Conservation (phyloP, 2,113 vertebrate species). For the Trachemys scripta region DNA sequence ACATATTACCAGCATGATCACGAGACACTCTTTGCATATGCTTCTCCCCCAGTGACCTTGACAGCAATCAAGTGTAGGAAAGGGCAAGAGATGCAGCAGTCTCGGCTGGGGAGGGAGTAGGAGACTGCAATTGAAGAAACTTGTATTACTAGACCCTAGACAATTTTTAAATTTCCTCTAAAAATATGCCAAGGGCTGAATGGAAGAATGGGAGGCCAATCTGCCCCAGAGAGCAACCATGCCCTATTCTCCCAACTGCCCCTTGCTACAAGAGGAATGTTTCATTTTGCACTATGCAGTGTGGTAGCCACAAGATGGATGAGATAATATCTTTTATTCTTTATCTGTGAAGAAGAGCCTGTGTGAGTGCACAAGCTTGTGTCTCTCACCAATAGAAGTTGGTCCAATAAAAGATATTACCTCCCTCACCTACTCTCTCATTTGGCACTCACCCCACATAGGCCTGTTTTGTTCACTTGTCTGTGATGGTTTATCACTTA, state of each 20-base stretch:
- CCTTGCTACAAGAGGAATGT: background rate
- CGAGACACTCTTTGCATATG: rapidly evolving
- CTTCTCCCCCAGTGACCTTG: background rate
- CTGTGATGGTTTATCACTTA: background rate
- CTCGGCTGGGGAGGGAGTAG: background rate
- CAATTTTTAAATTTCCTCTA: background rate
- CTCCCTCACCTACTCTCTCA: background rate
- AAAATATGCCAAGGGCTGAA: background rate
- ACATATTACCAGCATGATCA: background rate
- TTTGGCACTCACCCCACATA: background rate
- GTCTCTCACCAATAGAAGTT: background rate
- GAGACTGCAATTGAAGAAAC: background rate
- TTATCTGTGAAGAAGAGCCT: background rate
- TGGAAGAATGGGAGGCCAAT: background rate
- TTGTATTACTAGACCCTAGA: background rate
- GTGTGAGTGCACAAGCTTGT: background rate
- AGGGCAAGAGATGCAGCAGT: background rate
- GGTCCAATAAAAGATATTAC: background rate
- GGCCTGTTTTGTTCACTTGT: background rate
- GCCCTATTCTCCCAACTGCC: background rate
- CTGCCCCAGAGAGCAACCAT: background rate
- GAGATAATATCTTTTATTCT: background rate
- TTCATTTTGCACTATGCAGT: background rate
- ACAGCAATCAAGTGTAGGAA: background rate
- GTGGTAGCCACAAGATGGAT: background rate